Conservation (phyloP, 2,113 vertebrate species). For the Falco punctatus region DNA sequence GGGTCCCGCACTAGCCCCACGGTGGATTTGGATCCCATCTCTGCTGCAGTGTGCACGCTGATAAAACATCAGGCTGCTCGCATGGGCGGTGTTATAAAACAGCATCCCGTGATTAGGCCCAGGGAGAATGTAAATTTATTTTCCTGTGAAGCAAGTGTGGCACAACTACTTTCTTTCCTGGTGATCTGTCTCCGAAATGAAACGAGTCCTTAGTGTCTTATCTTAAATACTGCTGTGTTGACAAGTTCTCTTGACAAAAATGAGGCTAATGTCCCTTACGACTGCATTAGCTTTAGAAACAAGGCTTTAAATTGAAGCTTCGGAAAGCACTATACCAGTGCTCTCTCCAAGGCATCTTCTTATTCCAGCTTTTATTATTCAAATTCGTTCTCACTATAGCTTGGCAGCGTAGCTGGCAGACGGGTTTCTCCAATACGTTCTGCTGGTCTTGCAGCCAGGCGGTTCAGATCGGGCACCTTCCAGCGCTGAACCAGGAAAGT, state of each 20-base stretch:
- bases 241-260: slow-evolving; percentile 73
- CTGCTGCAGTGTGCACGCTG: background rate
- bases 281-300: slow-evolving; percentile 64
- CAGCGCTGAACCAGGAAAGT: background rate
- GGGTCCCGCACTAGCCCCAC: background rate
- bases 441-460: background rate
- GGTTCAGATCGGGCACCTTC: background rate
- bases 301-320: slow-evolving; percentile 69
- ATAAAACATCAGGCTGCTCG: background rate
- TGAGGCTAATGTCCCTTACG: slow-evolving; percentile 73
- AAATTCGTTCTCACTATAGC: slow-evolving; percentile 57
- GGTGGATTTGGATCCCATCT: rapidly evolving
- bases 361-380: slow-evolving; percentile 73
- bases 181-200: slow-evolving; percentile 48
- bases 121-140: slow-evolving; percentile 33
- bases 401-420: slow-evolving; percentile 52
- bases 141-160: slow-evolving; percentile 40
- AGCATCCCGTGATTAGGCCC: slow-evolving; percentile 13
- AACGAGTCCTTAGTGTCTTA: slow-evolving; percentile 48
- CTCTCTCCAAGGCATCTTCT: slow-evolving; percentile 62
- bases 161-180: slow-evolving; percentile 58
- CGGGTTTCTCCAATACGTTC: background rate
- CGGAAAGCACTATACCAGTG: background rate
- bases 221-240: slow-evolving; percentile 64
- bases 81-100: background rate